These are phyloP conservation scores for Fistularia commersonii DNA, from an alignment of 2,797 vertebrate genomes.

Conservation along the genomic window DNA sequence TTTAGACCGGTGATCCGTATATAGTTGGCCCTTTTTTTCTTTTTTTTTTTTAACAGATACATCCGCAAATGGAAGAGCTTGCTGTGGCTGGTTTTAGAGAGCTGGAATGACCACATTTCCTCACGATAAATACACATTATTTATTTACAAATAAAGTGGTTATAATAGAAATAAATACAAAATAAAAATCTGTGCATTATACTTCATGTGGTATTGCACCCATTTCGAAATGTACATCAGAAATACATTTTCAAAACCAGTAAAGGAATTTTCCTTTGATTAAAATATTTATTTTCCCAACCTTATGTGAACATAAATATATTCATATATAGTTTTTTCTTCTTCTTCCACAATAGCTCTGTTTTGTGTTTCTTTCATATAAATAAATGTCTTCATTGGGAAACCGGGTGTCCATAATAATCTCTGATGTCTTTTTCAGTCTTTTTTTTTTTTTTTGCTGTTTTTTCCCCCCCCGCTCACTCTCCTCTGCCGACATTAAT, in stretches of 20 bases:
- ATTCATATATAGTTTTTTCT: constrained; percentile 93
- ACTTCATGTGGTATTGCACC: constrained; percentile 99
- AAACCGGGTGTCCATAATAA: constrained; percentile 88
- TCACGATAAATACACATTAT: constrained; percentile 99
- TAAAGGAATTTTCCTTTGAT: constrained; percentile 97
- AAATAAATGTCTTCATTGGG: constrained; percentile 99
- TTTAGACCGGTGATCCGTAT: no score
- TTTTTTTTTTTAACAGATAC: no score
- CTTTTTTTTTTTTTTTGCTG: constrained; percentile 20
- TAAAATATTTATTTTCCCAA: constrained; percentile 99
- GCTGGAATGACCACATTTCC: constrained; percentile 85
- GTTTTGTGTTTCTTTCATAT: constrained; percentile 87
- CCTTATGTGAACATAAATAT: constrained; percentile 99
- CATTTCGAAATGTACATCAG: constrained; percentile 98
- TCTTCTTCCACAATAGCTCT: constrained; percentile 92
- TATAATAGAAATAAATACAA: constrained; percentile 99
- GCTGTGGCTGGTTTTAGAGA: constrained; percentile 50
- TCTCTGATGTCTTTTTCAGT: constrained; percentile 60
- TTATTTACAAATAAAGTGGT: constrained; percentile 99
- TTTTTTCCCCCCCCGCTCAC: neutral
- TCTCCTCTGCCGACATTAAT: constrained; percentile 5
- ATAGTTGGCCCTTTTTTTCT: no score
- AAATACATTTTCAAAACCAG: constrained; percentile 97
- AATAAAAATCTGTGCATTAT: constrained; percentile 99
- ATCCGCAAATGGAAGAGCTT: no score